Evolutionary conservation across 1,140 invertebrate species (phyloP).

Genomic region (Acromyrmex heyeri): DNA sequence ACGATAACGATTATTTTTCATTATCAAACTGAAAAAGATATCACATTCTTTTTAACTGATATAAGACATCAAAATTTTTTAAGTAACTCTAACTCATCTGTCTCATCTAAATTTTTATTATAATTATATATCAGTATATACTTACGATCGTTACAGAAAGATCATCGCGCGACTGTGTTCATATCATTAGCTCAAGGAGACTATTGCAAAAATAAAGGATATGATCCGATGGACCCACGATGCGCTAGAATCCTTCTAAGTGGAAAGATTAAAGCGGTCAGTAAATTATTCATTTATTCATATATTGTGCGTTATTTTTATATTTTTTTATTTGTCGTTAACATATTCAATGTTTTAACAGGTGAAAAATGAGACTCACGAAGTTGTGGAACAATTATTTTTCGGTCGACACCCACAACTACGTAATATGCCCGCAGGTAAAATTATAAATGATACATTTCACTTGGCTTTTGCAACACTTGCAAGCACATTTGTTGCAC

Average conservation of each 20-base stretch:
- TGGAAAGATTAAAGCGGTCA: slow-evolving; percentile 87
- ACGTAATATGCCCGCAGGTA: slow-evolving; percentile 88
- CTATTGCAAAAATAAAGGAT: slow-evolving; percentile 89
- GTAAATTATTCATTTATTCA: slow-evolving; percentile 31
- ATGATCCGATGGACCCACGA: slow-evolving; percentile 93
- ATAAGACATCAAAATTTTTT: not conserved
- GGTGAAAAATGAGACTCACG: slow-evolving; percentile 86
- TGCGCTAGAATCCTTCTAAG: slow-evolving; percentile 91
- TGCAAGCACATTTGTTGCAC: too few species aligned
- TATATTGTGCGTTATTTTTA: not conserved
- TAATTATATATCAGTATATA: not conserved
- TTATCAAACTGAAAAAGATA: too few species aligned
- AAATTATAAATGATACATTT: slow-evolving; percentile 19
- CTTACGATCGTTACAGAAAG: slow-evolving; percentile 51
- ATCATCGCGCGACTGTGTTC: slow-evolving; percentile 89
- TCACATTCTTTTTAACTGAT: too few species aligned
- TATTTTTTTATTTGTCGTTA: not conserved
- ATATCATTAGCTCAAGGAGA: slow-evolving; percentile 90
- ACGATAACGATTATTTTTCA: too few species aligned
- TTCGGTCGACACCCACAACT: slow-evolving; percentile 91
- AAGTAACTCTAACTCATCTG: not conserved
- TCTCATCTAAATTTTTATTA: not conserved
- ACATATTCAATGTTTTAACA: slow-evolving; percentile 77
- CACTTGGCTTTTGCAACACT: too few species aligned
- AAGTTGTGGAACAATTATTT: slow-evolving; percentile 88